phyloP scores from a whole-genome alignment of 2,888 invertebrate genomes.

The Gnatocerus cornutus region DNA sequence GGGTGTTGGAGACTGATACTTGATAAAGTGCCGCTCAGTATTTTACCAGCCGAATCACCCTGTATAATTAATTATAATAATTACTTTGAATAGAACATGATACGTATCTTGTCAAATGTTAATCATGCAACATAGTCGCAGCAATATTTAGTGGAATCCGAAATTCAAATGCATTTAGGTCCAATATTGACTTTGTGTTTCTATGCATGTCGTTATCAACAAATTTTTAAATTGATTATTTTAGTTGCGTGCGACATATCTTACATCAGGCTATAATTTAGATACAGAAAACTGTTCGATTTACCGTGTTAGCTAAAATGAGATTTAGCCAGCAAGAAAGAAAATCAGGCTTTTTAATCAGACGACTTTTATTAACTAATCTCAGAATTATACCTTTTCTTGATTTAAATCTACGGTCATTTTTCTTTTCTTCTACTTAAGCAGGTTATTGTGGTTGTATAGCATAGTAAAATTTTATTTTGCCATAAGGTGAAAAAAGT shows the following conservation, averaged over 20 bases:
- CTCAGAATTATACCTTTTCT: too few relatives aligned
- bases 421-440: too few relatives aligned
- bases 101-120: neutral
- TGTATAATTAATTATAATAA: neutral
- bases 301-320: neutral
- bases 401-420: too few relatives aligned
- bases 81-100: neutral
- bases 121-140: neutral
- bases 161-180: neutral
- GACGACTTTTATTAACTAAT: too few relatives aligned
- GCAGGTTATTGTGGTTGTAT: too few relatives aligned
- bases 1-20: too few relatives aligned
- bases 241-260: constrained; percentile 6
- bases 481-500: too few relatives aligned
- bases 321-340: neutral
- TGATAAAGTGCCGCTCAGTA: too few relatives aligned
- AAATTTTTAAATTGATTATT: constrained; percentile 4
- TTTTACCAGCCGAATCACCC: too few relatives aligned
- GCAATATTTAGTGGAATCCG: neutral
- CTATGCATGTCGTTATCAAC: neutral
- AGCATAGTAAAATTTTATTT: too few relatives aligned
- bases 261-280: constrained; percentile 3
- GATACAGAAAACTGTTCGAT: neutral
- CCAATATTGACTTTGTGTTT: neutral
- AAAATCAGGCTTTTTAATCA: neutral